Percentiles rank a stretch among this genome's conserved stretches.
These are phyloP conservation scores for Ptyas mucosa DNA, from an alignment of 2,113 vertebrate genomes.

Conservation along the genomic window DNA sequence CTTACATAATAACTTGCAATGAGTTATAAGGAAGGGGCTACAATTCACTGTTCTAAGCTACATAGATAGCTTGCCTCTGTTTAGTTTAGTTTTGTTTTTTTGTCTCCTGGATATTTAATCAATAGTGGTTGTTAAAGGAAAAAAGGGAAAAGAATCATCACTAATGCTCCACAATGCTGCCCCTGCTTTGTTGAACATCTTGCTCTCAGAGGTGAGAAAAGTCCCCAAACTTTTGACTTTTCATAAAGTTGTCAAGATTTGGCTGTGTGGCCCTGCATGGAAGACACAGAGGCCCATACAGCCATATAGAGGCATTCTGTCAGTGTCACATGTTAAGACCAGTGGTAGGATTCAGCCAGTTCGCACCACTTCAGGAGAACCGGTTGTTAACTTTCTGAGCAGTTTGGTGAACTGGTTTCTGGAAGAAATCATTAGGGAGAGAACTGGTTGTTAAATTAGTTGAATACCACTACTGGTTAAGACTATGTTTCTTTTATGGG, in stretches of 20 bases:
- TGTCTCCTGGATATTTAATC: constrained; percentile 40
- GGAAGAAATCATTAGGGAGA: no score
- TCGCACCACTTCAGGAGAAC: no score
- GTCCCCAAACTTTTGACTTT: background rate
- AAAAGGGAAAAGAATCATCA: background rate
- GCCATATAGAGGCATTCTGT: background rate
- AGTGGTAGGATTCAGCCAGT: no score
- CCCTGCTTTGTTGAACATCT: background rate
- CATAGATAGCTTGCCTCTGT: constrained; percentile 33
- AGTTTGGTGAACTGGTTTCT: no score
- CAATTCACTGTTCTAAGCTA: constrained; percentile 40
- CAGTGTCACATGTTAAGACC: background rate
- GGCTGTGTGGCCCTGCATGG: background rate
- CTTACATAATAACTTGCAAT: constrained; percentile 58
- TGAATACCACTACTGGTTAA: no score
- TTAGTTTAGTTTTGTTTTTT: constrained; percentile 19
- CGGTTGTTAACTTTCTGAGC: no score
- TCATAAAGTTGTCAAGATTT: background rate
- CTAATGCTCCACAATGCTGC: background rate
- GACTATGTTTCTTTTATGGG: background rate
- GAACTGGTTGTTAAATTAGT: no score
- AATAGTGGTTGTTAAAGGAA: constrained; percentile 27
- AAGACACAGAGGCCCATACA: background rate
- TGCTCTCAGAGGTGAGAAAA: background rate
- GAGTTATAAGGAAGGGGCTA: constrained; percentile 47